These are phyloP conservation scores for Arenaria interpres DNA, from an alignment of 2,113 vertebrate genomes.

Conservation along the genomic window DNA sequence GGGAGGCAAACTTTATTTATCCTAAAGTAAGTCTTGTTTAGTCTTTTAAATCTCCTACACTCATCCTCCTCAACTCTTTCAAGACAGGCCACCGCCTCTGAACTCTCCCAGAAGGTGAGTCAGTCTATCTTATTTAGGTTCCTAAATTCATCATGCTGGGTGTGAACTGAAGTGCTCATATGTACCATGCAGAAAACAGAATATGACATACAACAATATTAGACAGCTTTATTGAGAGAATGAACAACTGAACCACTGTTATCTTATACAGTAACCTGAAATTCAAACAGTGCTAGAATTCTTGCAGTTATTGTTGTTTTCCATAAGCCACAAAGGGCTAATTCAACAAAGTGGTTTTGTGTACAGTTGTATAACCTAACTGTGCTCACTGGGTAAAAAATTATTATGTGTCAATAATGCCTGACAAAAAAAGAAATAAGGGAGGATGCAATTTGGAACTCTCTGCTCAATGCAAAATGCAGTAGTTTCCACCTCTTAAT, in stretches of 20 bases:
- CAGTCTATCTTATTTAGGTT: conserved; percentile 1
- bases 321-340: neutral
- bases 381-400: neutral
- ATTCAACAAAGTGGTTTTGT: neutral
- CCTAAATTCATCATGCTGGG: neutral
- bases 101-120: neutral
- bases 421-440: neutral
- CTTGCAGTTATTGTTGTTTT: neutral
- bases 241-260: neutral
- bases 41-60: neutral
- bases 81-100: neutral
- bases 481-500: neutral
- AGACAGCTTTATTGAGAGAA: neutral
- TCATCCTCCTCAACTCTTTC: neutral
- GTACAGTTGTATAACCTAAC: neutral
- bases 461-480: neutral
- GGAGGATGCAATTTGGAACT: neutral
- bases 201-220: neutral
- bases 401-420: neutral
- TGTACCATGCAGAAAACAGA: neutral
- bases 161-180: neutral
- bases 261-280: neutral
- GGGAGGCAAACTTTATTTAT: neutral
- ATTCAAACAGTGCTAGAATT: neutral
- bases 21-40: neutral